phyloP scores from a whole-genome alignment of 92 coral and sea anemone genomes.

The Palythoa grandis region DNA sequence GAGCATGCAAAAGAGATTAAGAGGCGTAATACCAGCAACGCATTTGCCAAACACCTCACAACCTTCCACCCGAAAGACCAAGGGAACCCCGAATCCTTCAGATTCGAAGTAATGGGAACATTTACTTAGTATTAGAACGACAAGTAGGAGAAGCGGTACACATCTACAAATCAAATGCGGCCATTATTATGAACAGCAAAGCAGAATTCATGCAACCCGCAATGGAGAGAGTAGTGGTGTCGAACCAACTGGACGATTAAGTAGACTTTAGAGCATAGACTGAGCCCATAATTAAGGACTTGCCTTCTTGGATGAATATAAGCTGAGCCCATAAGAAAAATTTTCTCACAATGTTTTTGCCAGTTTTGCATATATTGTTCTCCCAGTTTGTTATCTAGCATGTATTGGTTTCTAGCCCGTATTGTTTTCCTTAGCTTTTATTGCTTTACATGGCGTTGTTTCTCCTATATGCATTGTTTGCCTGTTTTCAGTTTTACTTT shows the following conservation, averaged over 20 bases:
- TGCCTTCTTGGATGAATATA: no score
- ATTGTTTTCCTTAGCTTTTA: not conserved
- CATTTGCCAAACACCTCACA: not conserved
- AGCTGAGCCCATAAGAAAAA: no score
- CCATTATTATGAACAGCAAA: not conserved
- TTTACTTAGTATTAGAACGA: not conserved
- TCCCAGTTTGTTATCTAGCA: not conserved
- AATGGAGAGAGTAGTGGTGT: not conserved
- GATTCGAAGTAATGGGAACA: not conserved
- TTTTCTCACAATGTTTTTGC: no score
- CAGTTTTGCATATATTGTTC: no score
- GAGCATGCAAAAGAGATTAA: not conserved
- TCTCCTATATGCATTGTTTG: not conserved
- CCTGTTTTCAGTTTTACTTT: not conserved
- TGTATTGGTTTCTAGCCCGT: not conserved
- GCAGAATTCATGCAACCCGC: slow-evolving; percentile 7
- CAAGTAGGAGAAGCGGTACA: not conserved
- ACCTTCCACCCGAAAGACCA: not conserved
- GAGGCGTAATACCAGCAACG: not conserved
- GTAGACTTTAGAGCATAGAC: not conserved
- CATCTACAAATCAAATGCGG: not conserved
- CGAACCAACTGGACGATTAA: not conserved
- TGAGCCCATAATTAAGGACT: not conserved
- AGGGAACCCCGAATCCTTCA: not conserved
- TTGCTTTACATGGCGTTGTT: not conserved